phyloP scores from a whole-genome alignment of 2,888 invertebrate species.

The Furcula furcula region DNA sequence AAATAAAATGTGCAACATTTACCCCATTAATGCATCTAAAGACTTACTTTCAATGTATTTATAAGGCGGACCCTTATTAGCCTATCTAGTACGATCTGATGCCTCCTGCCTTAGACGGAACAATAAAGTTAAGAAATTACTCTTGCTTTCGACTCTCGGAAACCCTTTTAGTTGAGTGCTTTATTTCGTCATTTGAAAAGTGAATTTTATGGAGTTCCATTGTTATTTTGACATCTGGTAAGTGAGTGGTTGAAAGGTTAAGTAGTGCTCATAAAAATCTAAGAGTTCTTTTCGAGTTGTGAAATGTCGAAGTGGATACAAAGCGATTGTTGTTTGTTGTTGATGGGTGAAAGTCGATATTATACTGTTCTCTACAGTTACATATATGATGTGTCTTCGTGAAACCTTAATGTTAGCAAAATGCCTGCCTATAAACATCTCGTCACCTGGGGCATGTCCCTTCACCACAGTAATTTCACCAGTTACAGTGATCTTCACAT shows the following conservation, averaged over 20 bases:
- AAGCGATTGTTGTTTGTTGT: background rate
- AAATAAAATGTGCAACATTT: too few species aligned
- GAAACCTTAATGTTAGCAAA: too few species aligned
- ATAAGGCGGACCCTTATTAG: slow-evolving; percentile 34
- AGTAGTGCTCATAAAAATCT: slow-evolving; percentile 12
- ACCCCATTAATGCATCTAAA: slow-evolving; percentile 30
- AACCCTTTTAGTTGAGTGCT: slow-evolving; percentile 24
- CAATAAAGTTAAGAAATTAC: slow-evolving; percentile 40
- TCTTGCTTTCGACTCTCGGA: slow-evolving; percentile 25
- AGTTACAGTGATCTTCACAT: too few species aligned
- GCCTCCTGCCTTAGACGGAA: slow-evolving; percentile 29
- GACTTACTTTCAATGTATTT: slow-evolving; percentile 23
- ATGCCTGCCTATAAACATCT: too few species aligned
- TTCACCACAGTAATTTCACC: too few species aligned
- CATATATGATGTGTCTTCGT: too few species aligned
- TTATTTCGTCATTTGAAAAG: slow-evolving; percentile 18
- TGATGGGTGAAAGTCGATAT: too few species aligned
- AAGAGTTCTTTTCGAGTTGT: slow-evolving; percentile 1
- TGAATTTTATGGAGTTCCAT: slow-evolving; percentile 19
- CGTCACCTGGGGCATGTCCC: too few species aligned
- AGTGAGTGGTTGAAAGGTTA: slow-evolving; percentile 13
- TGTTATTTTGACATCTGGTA: slow-evolving; percentile 22
- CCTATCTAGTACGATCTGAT: slow-evolving; percentile 42
- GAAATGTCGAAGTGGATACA: background rate
- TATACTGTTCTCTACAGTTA: too few species aligned